Evolutionary conservation across 2,888 invertebrate genomes (phyloP), one percentile per base, ranked within the genome.

Genomic region (Tetanocera ferruginea): DNA sequence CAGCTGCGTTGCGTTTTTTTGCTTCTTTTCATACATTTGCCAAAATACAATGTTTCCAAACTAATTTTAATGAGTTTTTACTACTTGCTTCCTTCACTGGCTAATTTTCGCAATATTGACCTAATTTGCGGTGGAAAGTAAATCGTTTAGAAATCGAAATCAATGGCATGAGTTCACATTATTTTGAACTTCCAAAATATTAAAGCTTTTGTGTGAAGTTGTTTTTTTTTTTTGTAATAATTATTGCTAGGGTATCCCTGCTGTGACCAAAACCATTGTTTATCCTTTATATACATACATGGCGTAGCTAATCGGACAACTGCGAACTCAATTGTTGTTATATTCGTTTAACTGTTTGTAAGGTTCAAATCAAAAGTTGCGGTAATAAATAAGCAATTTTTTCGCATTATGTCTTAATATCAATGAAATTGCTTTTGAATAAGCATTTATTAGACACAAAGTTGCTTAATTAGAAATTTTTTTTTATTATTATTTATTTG

Each of bases 1-100:
- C 82, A 80, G 82, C 84, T 83, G 84, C 71, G 81, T 25, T 19
- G 9, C 11, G 19, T 14, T 60, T 43, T 37, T 73, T 62, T 34
- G 2, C n/a, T 49, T 25, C 49, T 23, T 31, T 2, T 1, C n/a
- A 8, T 23, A 17, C 69, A 60, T 60, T 28, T 60, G 60, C 60
- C 11, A 43, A 43, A 43, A 11, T 43, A 43, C 11, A 43, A 43
- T 43, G 43, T 31, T 57, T 23, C 23, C 23, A 57, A 34, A 23
- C 60, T 60, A 34, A 72, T 72, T 72, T 72, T 37, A 60, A 72
- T 72, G 72, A 34, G 37, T 57, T 57, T 57, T 72, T 57, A 60
- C 19, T 57, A 28, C 34, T 60, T 72, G n/a, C n/a, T 28, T 28
- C 31, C 64, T 14, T 31, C 1, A 19, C n/a, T 55, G n/a, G 2